Percentiles rank a stretch among this genome's conserved stretches.
phyloP scores from a whole-genome alignment of 2,113 vertebrate genomes.

The Abramis brama region DNA sequence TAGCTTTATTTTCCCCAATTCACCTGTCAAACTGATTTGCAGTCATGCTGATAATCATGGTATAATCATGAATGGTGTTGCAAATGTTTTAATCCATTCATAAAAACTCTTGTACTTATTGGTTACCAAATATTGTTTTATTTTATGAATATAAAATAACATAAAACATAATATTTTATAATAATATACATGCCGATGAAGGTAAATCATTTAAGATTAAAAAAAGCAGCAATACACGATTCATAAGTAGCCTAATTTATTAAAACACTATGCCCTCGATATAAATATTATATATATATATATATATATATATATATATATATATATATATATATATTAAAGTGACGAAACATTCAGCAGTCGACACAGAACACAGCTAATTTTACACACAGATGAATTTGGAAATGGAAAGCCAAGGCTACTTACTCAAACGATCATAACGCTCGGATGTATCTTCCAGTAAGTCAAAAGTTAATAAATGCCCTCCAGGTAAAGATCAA shows the following conservation, averaged over 20 bases:
- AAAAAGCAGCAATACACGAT: neutral
- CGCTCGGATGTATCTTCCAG: neutral
- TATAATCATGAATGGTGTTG: neutral
- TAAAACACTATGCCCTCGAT: neutral
- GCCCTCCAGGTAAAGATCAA: neutral
- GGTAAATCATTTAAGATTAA: neutral
- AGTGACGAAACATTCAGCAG: too few species aligned
- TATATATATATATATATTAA: neutral
- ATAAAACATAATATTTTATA: neutral
- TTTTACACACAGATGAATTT: neutral
- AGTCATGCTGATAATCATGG: neutral
- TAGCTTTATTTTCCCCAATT: neutral
- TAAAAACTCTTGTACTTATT: neutral
- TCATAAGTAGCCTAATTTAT: neutral
- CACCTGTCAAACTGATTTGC: neutral
- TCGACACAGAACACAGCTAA: neutral
- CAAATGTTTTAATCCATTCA: neutral
- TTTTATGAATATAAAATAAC: neutral
- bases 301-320: too few species aligned
- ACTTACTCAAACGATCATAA: conserved; percentile 5
- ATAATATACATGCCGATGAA: neutral
- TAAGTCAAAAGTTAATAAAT: neutral
- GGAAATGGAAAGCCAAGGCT: neutral
- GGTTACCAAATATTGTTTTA: neutral
- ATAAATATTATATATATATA: neutral